These are phyloP conservation scores for Mus musculus DNA, from an alignment of 2,113 vertebrate genomes.

Conservation along the genomic window GRCm39 chr4:28916501-28917000, in stretches of 20 bases:
- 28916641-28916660: neutral
- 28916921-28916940: neutral
- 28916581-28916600: neutral
- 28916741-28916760: neutral
- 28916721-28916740: neutral
- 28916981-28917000: neutral
- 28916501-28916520: slow-evolving; percentile 8
- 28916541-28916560: neutral
- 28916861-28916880: neutral
- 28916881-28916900: neutral
- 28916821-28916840: neutral
- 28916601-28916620: slow-evolving; percentile 1
- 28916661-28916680: neutral
- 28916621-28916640: neutral
- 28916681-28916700: neutral
- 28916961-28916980: neutral
- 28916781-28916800: neutral
- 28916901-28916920: neutral
- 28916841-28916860: neutral
- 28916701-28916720: neutral
- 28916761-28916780: neutral
- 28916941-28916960: neutral
- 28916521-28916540: slow-evolving; percentile 2
- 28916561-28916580: neutral
- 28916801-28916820: neutral